phyloP scores from a whole-genome alignment of 2,888 invertebrate genomes.

The Acronicta leporina region DNA sequence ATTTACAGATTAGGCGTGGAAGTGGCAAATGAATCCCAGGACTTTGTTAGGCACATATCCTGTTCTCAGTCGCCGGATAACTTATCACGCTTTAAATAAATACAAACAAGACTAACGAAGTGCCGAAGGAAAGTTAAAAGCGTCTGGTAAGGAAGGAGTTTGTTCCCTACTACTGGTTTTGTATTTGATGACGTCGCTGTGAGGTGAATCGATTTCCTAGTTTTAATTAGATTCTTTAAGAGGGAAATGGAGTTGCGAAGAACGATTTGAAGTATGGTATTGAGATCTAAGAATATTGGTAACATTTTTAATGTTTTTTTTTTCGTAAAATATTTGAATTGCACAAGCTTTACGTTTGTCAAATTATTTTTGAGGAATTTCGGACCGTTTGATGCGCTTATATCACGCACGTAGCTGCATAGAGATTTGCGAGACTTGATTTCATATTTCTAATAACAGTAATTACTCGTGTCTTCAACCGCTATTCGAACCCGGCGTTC shows the following conservation, averaged over 20 bases:
- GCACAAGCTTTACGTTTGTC: no score
- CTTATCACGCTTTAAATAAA: constrained; percentile 86
- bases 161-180: constrained; percentile 61
- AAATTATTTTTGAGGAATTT: no score
- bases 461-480: no score
- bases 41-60: constrained; percentile 74
- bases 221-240: constrained; percentile 20
- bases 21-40: constrained; percentile 69
- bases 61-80: constrained; percentile 79
- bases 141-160: constrained; percentile 74
- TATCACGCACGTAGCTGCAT: no score
- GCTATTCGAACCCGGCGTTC: no score
- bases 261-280: constrained; percentile 1
- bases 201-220: constrained; percentile 24
- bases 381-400: no score
- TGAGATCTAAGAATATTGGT: neutral
- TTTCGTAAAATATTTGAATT: no score
- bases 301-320: no score
- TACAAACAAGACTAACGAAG: constrained; percentile 85
- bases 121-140: constrained; percentile 86
- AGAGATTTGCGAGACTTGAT: no score
- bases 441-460: no score
- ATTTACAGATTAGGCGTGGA: constrained; percentile 65
- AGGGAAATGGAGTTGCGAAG: neutral
- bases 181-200: constrained; percentile 3